Evolutionary conservation across 2,797 vertebrate genomes (phyloP).

Genomic region (Sphaeramia orbicularis): DNA sequence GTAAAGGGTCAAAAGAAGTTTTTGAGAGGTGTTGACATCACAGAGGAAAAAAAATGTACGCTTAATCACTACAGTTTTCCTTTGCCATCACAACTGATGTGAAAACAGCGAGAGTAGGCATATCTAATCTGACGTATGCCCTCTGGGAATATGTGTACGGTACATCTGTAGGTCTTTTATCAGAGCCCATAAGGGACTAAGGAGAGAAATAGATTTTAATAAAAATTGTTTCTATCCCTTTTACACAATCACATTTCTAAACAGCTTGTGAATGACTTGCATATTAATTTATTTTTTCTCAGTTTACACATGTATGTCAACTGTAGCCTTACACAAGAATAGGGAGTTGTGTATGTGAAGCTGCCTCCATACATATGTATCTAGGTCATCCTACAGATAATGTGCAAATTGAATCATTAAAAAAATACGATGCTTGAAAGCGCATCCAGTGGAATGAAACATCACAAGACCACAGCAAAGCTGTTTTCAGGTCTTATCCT

Average conservation of each 20-base stretch:
- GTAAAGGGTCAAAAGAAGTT: slow-evolving; percentile 26
- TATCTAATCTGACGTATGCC: slow-evolving; percentile 46
- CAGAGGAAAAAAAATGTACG: slow-evolving; percentile 12
- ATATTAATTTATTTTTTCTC: neutral
- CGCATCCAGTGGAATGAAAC: slow-evolving; percentile 13
- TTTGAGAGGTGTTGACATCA: slow-evolving; percentile 28
- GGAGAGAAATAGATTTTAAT: slow-evolving; percentile 2
- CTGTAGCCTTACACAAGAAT: slow-evolving; percentile 31
- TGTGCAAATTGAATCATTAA: slow-evolving; percentile 72
- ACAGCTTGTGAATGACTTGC: slow-evolving; percentile 4
- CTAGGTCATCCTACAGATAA: slow-evolving; percentile 77
- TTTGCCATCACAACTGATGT: slow-evolving; percentile 48
- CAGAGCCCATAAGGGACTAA: slow-evolving; percentile 25
- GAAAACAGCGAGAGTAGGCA: slow-evolving; percentile 52
- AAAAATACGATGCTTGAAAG: slow-evolving; percentile 52
- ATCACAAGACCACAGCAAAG: slow-evolving; percentile 10
- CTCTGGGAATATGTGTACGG: slow-evolving; percentile 37
- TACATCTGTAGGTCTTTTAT: slow-evolving; percentile 53
- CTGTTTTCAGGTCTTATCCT: slow-evolving; percentile 1
- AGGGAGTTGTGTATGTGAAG: slow-evolving; percentile 39
- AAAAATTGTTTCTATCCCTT: slow-evolving; percentile 1
- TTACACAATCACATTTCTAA: slow-evolving; percentile 8
- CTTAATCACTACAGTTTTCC: slow-evolving; percentile 15
- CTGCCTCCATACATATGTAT: slow-evolving; percentile 70
- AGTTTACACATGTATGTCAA: slow-evolving; percentile 2